Percentiles rank a stretch among this genome's conserved stretches.
phyloP scores from a whole-genome alignment of 2,113 vertebrate species.

The Bagarius yarrelli region DNA sequence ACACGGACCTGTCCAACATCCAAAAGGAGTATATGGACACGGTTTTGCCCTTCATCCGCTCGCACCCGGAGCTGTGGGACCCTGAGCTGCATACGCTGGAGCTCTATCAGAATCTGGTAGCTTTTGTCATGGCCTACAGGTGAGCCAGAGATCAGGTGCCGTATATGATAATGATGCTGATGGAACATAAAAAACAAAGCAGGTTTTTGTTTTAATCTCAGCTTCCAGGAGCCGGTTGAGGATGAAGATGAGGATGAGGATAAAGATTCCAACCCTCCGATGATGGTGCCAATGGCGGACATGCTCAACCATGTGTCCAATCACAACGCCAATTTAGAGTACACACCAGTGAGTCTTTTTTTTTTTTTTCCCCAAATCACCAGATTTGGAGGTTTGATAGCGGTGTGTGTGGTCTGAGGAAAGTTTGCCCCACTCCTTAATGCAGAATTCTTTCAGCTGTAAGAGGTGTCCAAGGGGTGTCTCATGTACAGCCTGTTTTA shows the following conservation, averaged over 20 bases:
- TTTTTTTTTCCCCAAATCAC: background rate
- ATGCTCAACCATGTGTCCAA: conserved; percentile 88
- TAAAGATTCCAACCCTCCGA: conserved; percentile 76
- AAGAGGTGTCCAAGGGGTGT: no score
- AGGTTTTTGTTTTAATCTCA: conserved; percentile 50
- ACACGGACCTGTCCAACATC: conserved; percentile 84
- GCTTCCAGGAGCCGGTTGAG: conserved; percentile 87
- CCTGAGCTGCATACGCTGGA: conserved; percentile 78
- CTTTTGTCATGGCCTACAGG: conserved; percentile 98
- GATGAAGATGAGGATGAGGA: conserved; percentile 75
- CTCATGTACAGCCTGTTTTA: no score
- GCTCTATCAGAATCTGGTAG: conserved; percentile 86
- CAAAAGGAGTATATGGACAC: conserved; percentile 80
- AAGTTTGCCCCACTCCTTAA: no score
- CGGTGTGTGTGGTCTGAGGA: no score
- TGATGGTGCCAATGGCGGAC: conserved; percentile 98
- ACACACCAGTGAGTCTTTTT: conserved; percentile 74
- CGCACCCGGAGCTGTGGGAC: conserved; percentile 76
- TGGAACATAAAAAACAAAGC: background rate
- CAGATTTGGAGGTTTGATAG: no score
- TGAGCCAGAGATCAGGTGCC: conserved; percentile 51
- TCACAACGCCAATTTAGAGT: conserved; percentile 91
- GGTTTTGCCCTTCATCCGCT: conserved; percentile 83
- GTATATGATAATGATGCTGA: background rate
- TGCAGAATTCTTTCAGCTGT: no score